phyloP scores from a whole-genome alignment of 2,113 vertebrate species.

The Ceyx melanurus region DNA sequence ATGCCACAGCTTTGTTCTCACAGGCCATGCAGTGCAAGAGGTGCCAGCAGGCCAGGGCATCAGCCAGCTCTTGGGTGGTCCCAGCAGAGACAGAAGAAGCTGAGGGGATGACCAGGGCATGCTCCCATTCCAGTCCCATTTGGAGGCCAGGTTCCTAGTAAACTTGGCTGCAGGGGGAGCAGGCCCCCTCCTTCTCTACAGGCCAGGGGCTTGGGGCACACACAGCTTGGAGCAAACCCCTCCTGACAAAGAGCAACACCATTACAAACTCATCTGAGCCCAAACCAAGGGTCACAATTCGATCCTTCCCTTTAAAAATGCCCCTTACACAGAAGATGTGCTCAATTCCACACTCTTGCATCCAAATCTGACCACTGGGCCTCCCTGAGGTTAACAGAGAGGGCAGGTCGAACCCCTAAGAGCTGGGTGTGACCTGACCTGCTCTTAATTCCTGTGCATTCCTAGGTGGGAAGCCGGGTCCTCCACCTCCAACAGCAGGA shows the following conservation, averaged over 20 bases:
- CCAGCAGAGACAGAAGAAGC: background rate
- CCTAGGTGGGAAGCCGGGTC: background rate
- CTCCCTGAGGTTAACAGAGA: background rate
- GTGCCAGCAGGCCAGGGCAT: rapidly evolving
- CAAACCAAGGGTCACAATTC: background rate
- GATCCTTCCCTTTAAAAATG: background rate
- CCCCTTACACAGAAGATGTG: background rate
- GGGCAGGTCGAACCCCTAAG: background rate
- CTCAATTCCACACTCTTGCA: background rate
- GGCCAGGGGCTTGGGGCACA: rapidly evolving
- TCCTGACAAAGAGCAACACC: background rate
- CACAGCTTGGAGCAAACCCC: rapidly evolving
- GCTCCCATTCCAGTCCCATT: background rate
- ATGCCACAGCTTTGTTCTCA: background rate
- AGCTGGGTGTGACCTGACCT: background rate
- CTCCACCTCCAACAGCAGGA: background rate
- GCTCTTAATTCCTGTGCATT: background rate
- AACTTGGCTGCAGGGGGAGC: background rate
- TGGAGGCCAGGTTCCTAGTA: rapidly evolving
- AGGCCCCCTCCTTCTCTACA: background rate
- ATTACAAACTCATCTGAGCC: background rate
- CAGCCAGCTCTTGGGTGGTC: rapidly evolving
- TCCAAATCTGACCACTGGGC: background rate
- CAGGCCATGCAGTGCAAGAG: background rate
- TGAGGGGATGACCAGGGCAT: rapidly evolving